Evolutionary conservation across 2,888 invertebrate species (phyloP), one percentile per base, ranked within the genome.

Genomic region (Sphaerophoria taeniata): DNA sequence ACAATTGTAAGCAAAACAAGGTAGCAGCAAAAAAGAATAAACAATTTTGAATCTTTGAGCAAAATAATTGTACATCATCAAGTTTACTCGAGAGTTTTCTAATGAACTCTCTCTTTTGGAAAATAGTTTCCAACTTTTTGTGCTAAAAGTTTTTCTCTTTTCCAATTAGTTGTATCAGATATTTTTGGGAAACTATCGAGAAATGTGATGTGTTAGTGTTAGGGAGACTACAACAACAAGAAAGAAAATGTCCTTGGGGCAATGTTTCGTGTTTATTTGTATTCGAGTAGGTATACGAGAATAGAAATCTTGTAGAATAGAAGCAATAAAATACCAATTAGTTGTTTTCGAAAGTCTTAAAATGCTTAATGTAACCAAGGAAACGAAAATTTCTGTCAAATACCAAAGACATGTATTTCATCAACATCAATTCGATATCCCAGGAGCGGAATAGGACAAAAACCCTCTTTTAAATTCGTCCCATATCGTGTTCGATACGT

Each of bases 311-410:
- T 1, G 4, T 61, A 45, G 24, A 63, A 33, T 16, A 12, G 49
- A 69, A 78, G 51, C 78, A 73, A 83, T 83, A 78, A 83, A 83
- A 79, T 71, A 65, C 73, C 74, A 83, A 83, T 79, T 83, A 83
- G 70, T 51, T 74, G 70, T 70, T 60, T 65, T 16, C 16, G 51
- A 65, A 79, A 49, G 70, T 53, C 79, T 71, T 79, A 34, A 70
- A 74, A 70, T 71, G 47, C 79, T 79, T 65, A 79, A 71, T 65
- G 74, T 83, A 55, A 65, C 83, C 70, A 83, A 74, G 56, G 78
- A 63, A 69, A 53, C 70, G 39, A 43, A 83, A 70, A 70, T 78
- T 74, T 83, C 69, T 78, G 70, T 65, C 78, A 70, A 78, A 83
- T 78, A 70, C 73, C 73, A 65, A 58, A 39, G 36, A 53, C 49